Percentiles rank a stretch among this genome's conserved stretches.
These are phyloP conservation scores for Habroteleia sp. DNA, from an alignment of 2,888 invertebrate species.

Conservation along the genomic window DNA sequence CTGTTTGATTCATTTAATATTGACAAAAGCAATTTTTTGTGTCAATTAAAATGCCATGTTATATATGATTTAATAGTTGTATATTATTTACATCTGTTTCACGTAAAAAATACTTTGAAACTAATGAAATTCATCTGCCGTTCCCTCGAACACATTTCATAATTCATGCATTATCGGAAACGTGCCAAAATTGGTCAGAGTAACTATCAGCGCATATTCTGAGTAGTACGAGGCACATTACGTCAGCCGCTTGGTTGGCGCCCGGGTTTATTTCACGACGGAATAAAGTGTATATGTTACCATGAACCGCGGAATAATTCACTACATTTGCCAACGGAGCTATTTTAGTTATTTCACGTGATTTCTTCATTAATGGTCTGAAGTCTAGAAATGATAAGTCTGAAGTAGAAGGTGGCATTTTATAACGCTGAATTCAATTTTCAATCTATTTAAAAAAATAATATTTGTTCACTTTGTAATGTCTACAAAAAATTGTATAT, in stretches of 20 bases:
- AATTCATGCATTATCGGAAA: slow-evolving; percentile 22
- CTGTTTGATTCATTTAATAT: too few species aligned
- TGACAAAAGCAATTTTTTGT: too few species aligned
- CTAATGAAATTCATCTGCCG: not conserved
- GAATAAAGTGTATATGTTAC: slow-evolving; percentile 26
- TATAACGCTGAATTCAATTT: too few species aligned
- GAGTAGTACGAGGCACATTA: slow-evolving; percentile 36
- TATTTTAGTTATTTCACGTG: slow-evolving; percentile 14
- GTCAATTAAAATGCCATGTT: too few species aligned
- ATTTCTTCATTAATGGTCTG: too few species aligned
- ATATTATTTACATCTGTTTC: too few species aligned
- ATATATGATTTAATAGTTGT: too few species aligned
- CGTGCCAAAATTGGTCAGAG: slow-evolving; percentile 29
- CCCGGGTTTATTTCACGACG: slow-evolving; percentile 30
- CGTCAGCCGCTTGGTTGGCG: slow-evolving; percentile 42
- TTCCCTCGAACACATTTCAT: not conserved
- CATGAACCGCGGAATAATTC: slow-evolving; percentile 23
- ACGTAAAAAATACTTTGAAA: slow-evolving; percentile 1
- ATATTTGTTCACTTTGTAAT: too few species aligned
- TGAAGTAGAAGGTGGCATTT: too few species aligned
- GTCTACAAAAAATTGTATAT: too few species aligned
- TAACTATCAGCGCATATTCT: slow-evolving; percentile 19
- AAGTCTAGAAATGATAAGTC: too few species aligned
- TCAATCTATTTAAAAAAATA: too few species aligned
- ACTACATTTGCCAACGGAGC: slow-evolving; percentile 6